These are phyloP conservation scores for Siniperca chuatsi DNA, from an alignment of 2,113 vertebrate genomes.

Conservation along the genomic window DNA sequence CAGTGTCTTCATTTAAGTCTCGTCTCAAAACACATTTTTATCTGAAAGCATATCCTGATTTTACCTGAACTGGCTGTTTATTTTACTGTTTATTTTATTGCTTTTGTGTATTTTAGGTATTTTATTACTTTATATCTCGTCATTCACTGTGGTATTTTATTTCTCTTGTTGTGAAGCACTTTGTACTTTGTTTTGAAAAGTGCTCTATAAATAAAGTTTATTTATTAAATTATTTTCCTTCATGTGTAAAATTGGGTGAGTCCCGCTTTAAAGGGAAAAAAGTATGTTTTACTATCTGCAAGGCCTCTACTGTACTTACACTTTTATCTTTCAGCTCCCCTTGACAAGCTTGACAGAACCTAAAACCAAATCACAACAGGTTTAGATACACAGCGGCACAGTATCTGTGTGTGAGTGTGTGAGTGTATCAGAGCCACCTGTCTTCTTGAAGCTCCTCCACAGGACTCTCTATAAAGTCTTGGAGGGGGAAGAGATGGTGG, in stretches of 20 bases:
- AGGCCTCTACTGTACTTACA: conserved; percentile 85
- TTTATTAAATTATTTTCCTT: too few species aligned
- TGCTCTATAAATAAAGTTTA: too few species aligned
- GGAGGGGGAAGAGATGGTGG: conserved; percentile 97
- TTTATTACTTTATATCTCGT: too few species aligned
- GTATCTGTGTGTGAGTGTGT: background rate
- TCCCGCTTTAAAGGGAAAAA: background rate
- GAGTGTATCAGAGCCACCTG: conserved; percentile 78
- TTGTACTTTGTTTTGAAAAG: too few species aligned
- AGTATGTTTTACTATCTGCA: background rate
- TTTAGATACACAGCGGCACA: background rate
- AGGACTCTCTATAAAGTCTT: conserved; percentile 88
- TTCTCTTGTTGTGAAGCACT: too few species aligned
- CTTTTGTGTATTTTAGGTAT: too few species aligned
- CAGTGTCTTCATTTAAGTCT: too few species aligned
- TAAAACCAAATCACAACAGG: conserved; percentile 76
- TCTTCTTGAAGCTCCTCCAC: conserved; percentile 85
- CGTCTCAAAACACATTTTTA: too few species aligned
- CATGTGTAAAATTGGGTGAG: background rate
- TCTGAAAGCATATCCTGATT: too few species aligned
- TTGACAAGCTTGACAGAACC: conserved; percentile 94
- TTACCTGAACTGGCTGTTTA: too few species aligned
- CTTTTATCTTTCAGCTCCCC: conserved; percentile 91
- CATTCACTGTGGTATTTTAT: too few species aligned
- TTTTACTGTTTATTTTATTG: too few species aligned